Base-by-base conservation (phyloP, 2,113 vertebrate genomes). In the Montifringilla adamsi region DNA sequence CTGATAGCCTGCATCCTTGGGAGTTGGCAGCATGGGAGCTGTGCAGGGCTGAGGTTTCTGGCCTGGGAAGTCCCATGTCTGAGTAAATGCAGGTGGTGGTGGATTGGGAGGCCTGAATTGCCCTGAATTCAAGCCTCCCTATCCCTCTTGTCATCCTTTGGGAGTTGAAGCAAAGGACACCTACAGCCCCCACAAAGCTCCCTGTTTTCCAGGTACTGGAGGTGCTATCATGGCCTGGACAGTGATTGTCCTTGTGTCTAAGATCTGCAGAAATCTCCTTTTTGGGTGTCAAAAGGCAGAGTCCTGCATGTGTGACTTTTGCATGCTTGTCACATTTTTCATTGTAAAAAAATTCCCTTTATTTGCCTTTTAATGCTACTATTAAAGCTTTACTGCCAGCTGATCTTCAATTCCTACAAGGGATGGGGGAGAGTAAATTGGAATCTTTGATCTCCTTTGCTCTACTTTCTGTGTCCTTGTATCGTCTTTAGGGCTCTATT, bases 1-100 rank as follows among this genome's bases (percentile, higher is more conserved):
- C 22, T 44, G 22, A 15, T 4, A 85, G 21, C 39, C 21, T 12
- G 4, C 22, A 35, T 22, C 18, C 8, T 2, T 46, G 13, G 26
- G 33, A 72, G 9, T 0, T 0, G 0, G 24, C 41, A 82, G 62
- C 13, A 7, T 9, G 1, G 1, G 74, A 74, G 49, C 31, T 6
- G 5, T 21, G 18, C 1, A 1, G 35, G 33, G 22, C 41, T 68
- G 56, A 49, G 28, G 13, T 23, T 69, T 49, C 26, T 67, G 59
- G 43, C 17, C 31, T 0, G 2, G 56, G 19, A 60, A 60, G 39
- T 59, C n/a, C 13, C 9, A 1, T 28, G 19, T 21, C n/a, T 0
- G 3, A 72, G 35, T 8, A 46, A 20, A 52, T 20, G 8, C 7
- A n/a, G 43, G 24, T 5, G 0, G 4, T n/a, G 39, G 30, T 49